phyloP scores from a whole-genome alignment of 2,113 vertebrate species.

The Phrynocephalus versicolor region DNA sequence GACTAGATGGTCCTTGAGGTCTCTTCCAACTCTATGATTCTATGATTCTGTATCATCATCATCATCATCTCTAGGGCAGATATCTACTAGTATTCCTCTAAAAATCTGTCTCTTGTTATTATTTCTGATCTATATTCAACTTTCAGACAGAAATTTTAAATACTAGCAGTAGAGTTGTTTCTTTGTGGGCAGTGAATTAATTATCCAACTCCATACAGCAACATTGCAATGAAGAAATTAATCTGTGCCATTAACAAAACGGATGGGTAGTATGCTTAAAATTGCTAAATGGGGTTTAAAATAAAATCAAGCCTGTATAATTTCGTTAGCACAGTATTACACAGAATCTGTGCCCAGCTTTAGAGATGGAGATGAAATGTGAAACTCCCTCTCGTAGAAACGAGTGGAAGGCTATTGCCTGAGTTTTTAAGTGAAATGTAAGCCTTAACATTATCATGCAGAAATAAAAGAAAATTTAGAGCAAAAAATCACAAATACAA shows the following conservation, averaged over 20 bases:
- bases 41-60: too few relatives aligned
- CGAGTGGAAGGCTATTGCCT: background rate
- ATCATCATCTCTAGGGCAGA: too few relatives aligned
- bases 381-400: background rate
- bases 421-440: background rate
- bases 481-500: background rate
- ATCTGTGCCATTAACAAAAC: background rate
- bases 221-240: background rate
- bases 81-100: too few relatives aligned
- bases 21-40: too few relatives aligned
- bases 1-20: too few relatives aligned
- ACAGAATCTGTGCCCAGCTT: background rate
- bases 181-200: background rate
- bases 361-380: background rate
- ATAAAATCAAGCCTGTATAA: background rate
- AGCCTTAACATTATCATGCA: background rate
- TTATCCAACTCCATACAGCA: background rate
- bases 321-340: background rate
- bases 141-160: too few relatives aligned
- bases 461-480: background rate
- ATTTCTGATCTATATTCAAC: too few relatives aligned
- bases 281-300: background rate
- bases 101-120: too few relatives aligned
- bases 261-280: background rate
- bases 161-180: background rate